Conservation (phyloP, 2,888 invertebrate genomes). For the Plutella xylostella region DNA sequence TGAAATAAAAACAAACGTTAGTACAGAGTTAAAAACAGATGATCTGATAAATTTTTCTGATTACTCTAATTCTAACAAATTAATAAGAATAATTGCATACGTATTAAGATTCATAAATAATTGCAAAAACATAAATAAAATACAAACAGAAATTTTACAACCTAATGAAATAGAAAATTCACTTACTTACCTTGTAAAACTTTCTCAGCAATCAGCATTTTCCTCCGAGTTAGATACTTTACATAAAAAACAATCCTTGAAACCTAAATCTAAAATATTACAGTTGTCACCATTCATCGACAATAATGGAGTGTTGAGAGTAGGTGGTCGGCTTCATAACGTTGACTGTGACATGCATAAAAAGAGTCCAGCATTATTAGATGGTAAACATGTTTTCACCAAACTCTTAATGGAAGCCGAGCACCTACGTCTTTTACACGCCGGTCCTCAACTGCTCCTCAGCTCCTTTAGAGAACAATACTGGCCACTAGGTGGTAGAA, state of each 20-base stretch:
- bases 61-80: slow-evolving; percentile 4
- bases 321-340: slow-evolving; percentile 1
- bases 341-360: slow-evolving; percentile 4
- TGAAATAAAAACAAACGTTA: not conserved
- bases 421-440: slow-evolving; percentile 2
- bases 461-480: not conserved
- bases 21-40: not conserved
- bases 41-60: slow-evolving; percentile 1
- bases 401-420: not conserved
- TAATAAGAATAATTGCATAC: not conserved
- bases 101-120: slow-evolving; percentile 9
- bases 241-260: too few relatives aligned
- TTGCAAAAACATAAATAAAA: not conserved
- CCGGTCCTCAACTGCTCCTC: slow-evolving; percentile 3
- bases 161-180: not conserved
- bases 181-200: not conserved
- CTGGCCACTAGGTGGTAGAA: slow-evolving; percentile 4
- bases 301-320: not conserved
- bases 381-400: not conserved
- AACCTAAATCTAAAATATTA: not conserved
- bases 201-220: not conserved
- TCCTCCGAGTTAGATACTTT: too few relatives aligned
- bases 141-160: not conserved
- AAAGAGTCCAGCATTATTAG: slow-evolving; percentile 1
- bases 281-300: not conserved